Evolutionary conservation across 2,888 invertebrate species (phyloP), one percentile per base, ranked within the genome.

Genomic region (Caprella mutica): DNA sequence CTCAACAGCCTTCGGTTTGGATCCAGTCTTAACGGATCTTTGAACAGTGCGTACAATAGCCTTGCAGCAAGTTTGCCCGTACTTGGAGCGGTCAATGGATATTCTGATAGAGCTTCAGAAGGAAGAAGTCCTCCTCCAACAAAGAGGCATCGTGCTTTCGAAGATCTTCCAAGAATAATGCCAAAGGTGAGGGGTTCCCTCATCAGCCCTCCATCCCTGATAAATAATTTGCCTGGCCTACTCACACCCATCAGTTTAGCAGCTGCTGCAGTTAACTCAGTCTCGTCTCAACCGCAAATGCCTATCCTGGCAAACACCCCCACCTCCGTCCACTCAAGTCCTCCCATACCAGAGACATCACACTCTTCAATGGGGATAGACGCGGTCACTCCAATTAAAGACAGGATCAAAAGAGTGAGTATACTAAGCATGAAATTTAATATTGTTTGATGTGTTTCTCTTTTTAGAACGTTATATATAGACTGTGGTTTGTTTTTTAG

Each of bases 181-280:
- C 63, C 63, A n/a, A 63, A 63, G 52, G 56, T 63, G 44, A 59
- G 59, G 39, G 56, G 52, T 27, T 33, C 56, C 14, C 23, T 58
- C 33, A 57, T 57, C 52, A 54, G 59, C 33, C 42, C 53, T 2
- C 59, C 59, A 3, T 59, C 53, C 33, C 52, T 63, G 30, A 58
- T 59, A 40, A 42, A 59, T 26, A 56, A 59, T 35, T 55, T 63
- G 39, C 63, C 63, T n/a, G 63, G 63, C 9, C 57, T 63, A 27
- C 50, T 63, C 46, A 63, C 63, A n/a, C 63, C 63, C 56, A 63
- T 63, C 57, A 59, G 59, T 40, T 59, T 63, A 30, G 63, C 63
- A n/a, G 63, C 63, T 44, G 59, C 63, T 35, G 63, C 59, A 52
- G 59, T 63, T 52, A 63, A 63, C 46, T 56, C 59, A 29, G 63